These are phyloP conservation scores for Alentia gelatinosa DNA, from an alignment of 2,888 invertebrate species.

Conservation along the genomic window DNA sequence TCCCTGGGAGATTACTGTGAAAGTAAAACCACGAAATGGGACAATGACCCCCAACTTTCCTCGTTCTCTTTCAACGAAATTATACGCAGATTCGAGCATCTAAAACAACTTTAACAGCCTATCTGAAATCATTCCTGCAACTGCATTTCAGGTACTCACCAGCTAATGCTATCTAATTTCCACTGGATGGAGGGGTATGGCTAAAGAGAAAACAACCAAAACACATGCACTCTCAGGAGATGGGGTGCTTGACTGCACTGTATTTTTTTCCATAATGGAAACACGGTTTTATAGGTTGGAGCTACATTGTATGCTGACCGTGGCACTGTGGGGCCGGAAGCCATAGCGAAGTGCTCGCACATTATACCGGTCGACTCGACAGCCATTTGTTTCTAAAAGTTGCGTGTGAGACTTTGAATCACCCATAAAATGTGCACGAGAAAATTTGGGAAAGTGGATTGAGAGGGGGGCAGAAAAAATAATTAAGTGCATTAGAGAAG, in stretches of 20 bases:
- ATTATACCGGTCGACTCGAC: background rate
- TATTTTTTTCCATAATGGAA: background rate
- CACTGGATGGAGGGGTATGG: background rate
- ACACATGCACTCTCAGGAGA: background rate
- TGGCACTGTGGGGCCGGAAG: background rate
- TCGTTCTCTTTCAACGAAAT: background rate
- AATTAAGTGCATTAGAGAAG: constrained; percentile 1
- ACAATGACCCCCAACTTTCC: background rate
- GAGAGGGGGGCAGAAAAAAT: background rate
- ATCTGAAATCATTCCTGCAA: background rate
- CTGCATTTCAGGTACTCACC: background rate
- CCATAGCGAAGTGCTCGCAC: background rate
- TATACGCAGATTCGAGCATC: background rate
- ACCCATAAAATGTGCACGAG: constrained; percentile 28
- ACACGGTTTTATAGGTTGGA: background rate
- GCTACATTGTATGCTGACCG: background rate
- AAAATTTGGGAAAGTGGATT: constrained; percentile 6
- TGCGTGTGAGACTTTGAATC: background rate
- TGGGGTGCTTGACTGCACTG: background rate
- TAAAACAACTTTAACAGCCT: background rate
- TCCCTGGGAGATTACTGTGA: background rate
- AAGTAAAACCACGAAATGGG: background rate
- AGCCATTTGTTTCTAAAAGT: constrained; percentile 12
- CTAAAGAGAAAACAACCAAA: background rate
- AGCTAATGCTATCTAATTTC: background rate